These are phyloP conservation scores for Meriones unguiculatus DNA, from an alignment of 2,113 vertebrate genomes.

Conservation along the genomic window DNA sequence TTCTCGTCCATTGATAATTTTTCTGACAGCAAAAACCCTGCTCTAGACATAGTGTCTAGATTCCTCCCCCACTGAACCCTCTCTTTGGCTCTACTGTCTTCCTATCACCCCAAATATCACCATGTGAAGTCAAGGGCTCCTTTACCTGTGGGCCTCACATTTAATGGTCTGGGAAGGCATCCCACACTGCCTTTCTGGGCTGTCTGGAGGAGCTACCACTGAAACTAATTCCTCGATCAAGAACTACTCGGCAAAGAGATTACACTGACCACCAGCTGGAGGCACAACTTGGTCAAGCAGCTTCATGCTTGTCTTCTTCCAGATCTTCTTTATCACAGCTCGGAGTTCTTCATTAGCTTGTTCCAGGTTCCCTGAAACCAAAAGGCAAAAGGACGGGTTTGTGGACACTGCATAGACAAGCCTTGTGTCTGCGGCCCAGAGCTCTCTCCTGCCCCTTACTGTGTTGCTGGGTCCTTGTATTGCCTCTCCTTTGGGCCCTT, in stretches of 20 bases:
- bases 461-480: not conserved
- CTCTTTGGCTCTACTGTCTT: not conserved
- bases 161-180: not conserved
- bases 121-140: not conserved
- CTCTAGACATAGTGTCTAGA: not conserved
- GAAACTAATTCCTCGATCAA: not conserved
- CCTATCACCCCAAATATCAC: not conserved
- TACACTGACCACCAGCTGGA: constrained; percentile 97
- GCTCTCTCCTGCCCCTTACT: not conserved
- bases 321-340: constrained; percentile 99
- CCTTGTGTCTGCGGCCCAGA: not conserved
- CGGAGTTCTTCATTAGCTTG: constrained; percentile 99
- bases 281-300: constrained; percentile 99
- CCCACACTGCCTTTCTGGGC: not conserved
- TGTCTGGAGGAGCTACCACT: not conserved
- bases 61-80: constrained; percentile 3
- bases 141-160: not conserved
- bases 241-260: constrained; percentile 65
- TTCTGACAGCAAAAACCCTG: not conserved
- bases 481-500: not conserved
- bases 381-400: not conserved
- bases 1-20: not conserved
- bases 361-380: constrained; percentile 94
- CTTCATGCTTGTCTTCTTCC: constrained; percentile 99
- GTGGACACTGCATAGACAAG: not conserved